Evolutionary conservation across 2,888 invertebrate genomes (phyloP), one percentile per base, ranked within the genome.

Genomic region (Epistrophe grossulariae): DNA sequence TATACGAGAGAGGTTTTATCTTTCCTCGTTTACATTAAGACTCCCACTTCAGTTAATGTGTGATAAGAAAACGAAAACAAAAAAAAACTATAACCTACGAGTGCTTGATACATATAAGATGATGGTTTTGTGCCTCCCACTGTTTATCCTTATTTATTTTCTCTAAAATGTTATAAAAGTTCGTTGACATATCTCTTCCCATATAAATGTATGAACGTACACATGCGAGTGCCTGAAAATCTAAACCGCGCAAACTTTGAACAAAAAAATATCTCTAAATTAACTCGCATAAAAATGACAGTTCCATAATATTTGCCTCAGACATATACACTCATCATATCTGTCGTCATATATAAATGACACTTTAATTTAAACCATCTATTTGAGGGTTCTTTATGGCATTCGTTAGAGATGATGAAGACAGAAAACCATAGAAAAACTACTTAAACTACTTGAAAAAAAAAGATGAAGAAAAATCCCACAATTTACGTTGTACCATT

Each of bases 371-470:
- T 81, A 73, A 72, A 73, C 68, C 50, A 68, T 48, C 48, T 50
- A 43, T 62, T 55, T 24, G 28, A 60, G 60, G 66, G 43, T 24
- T 24, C 60, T 24, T 78, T 48, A 48, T 52, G 73, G 43, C 72
- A 52, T 72, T 59, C 55, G 48, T 48, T 10, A 66, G 64, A 66
- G 15, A 66, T 45, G 71, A 38, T 52, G 45, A 35, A 35, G 45
- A 15, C 45, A 70, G 71, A 79, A 79, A 57, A 48, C 52, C 40
- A 50, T 73, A 19, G 45, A 66, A 77, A 79, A 84, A 81, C 84
- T 84, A 77, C 80, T 80, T 76, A 76, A 84, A 80, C 64, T 71
- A 64, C 71, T 76, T 72, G 43, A 59, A 80, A 35, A 64, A 38
- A 24, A 59, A 68, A 38, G 13, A 35, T 35, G 17, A 13, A 31